Percentiles rank a stretch among this genome's conserved stretches.
These are phyloP conservation scores for Panagrolaimus sp. DNA, from an alignment of 1,140 invertebrate genomes.

Conservation along the genomic window DNA sequence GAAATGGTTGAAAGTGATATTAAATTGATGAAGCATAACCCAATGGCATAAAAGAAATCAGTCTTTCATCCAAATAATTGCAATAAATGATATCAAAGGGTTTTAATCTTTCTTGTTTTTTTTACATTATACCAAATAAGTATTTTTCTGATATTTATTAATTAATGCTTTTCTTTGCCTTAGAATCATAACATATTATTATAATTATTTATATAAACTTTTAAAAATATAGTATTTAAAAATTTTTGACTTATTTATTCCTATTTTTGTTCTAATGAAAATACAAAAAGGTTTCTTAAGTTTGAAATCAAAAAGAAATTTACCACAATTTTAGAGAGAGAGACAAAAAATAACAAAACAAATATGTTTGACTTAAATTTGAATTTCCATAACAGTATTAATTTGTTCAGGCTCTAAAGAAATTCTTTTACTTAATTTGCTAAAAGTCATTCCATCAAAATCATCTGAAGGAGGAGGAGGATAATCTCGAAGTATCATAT, in stretches of 20 bases:
- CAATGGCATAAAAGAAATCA: conserved; percentile 60
- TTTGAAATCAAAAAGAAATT: too few relatives aligned
- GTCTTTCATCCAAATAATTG: not conserved
- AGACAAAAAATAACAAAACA: too few relatives aligned
- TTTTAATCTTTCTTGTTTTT: not conserved
- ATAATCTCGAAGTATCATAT: conserved; percentile 3
- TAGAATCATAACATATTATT: too few relatives aligned
- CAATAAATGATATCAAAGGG: conserved; percentile 4
- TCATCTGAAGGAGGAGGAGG: not conserved
- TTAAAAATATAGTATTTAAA: too few relatives aligned
- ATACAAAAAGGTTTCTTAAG: too few relatives aligned
- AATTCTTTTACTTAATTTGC: conserved; percentile 5
- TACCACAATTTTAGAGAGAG: too few relatives aligned
- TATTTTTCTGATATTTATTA: not conserved
- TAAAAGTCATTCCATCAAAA: conserved; percentile 1
- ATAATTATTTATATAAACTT: too few relatives aligned
- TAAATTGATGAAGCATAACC: conserved; percentile 82
- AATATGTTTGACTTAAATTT: too few relatives aligned
- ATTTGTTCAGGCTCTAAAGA: not conserved
- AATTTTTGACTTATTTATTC: too few relatives aligned
- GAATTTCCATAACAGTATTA: too few relatives aligned
- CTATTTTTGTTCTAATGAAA: too few relatives aligned
- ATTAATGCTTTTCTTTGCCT: not conserved
- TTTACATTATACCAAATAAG: not conserved
- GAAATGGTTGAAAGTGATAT: conserved; percentile 95